phyloP scores from a whole-genome alignment of 1,140 invertebrate genomes.

The Musca vetustissima region DNA sequence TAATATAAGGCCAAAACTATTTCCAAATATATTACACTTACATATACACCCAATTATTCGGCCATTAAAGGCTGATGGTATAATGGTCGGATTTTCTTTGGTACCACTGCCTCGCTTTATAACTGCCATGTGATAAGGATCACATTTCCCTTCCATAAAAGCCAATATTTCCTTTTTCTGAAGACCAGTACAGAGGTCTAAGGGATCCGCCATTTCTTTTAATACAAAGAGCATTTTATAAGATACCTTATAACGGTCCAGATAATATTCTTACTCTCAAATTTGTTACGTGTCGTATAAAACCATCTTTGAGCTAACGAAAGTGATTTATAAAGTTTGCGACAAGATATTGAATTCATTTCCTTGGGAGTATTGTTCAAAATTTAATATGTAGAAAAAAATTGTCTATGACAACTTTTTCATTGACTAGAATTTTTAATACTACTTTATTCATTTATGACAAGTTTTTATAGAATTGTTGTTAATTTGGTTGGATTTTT shows the following conservation, averaged over 20 bases:
- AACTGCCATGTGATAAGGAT: constrained; percentile 80
- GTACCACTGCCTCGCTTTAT: constrained; percentile 76
- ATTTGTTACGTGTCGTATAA: too few species aligned
- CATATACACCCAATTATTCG: constrained; percentile 94
- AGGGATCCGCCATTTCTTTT: constrained; percentile 69
- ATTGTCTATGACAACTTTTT: too few species aligned
- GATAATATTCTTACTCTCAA: too few species aligned
- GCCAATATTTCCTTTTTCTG: constrained; percentile 87
- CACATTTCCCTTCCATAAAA: constrained; percentile 77
- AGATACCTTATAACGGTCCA: neutral
- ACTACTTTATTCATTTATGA: too few species aligned
- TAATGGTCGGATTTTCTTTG: constrained; percentile 79
- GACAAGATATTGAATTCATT: too few species aligned
- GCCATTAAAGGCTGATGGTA: constrained; percentile 84
- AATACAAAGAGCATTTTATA: neutral
- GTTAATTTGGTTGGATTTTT: too few species aligned
- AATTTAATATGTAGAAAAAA: too few species aligned
- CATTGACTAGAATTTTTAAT: too few species aligned
- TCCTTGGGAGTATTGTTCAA: too few species aligned
- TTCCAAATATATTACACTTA: constrained; percentile 41
- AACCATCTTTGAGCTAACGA: too few species aligned
- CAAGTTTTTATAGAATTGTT: too few species aligned
- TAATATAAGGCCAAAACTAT: neutral
- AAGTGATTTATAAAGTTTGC: too few species aligned
- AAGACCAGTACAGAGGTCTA: constrained; percentile 89